phyloP scores from a whole-genome alignment of 2,888 invertebrate genomes.

The Nymphalis urticae region DNA sequence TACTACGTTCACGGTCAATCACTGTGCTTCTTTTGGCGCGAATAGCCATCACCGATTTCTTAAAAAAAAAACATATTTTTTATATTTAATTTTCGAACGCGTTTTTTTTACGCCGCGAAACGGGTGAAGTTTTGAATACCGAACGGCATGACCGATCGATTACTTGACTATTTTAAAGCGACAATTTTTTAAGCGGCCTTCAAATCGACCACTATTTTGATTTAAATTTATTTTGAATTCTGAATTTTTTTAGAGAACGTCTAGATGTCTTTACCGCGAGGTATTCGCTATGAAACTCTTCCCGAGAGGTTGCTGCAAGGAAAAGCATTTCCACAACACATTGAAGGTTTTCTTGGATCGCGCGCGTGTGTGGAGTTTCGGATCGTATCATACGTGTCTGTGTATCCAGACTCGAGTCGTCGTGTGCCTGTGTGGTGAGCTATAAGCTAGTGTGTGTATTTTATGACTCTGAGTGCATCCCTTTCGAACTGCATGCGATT shows the following conservation, averaged over 20 bases:
- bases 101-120: constrained; percentile 59
- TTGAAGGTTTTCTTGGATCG: constrained; percentile 72
- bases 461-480: constrained; percentile 82
- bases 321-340: constrained; percentile 81
- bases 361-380: constrained; percentile 60
- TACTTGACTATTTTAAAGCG: constrained; percentile 34
- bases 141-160: constrained; percentile 62
- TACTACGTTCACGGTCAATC: constrained; percentile 43
- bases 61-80: constrained; percentile 34
- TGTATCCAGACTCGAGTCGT: constrained; percentile 58
- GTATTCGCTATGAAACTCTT: constrained; percentile 82
- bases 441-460: constrained; percentile 63
- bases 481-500: constrained; percentile 80
- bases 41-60: constrained; percentile 40
- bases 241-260: constrained; percentile 61
- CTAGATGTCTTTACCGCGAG: constrained; percentile 81
- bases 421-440: constrained; percentile 43
- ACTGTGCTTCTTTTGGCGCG: constrained; percentile 55
- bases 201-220: constrained; percentile 30
- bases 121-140: constrained; percentile 65
- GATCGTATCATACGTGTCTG: constrained; percentile 55
- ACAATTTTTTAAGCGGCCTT: constrained; percentile 33
- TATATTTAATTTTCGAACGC: constrained; percentile 56
- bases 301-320: constrained; percentile 81
- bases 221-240: constrained; percentile 39